Conservation (phyloP, 2,113 vertebrate species). For the Strix aluco region DNA sequence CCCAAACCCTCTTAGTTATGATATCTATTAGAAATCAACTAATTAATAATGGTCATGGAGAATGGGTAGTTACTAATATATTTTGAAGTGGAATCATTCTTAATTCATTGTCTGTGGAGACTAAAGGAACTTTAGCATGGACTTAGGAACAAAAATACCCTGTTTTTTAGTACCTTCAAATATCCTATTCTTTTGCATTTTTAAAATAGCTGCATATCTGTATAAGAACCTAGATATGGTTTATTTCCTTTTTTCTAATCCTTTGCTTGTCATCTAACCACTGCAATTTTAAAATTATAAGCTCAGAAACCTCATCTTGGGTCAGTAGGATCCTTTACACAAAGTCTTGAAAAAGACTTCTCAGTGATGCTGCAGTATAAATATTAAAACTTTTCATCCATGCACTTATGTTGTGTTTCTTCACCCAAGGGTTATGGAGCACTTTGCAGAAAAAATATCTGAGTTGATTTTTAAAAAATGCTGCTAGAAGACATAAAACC, state of each 20-base stretch:
- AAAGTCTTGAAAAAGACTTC: neutral
- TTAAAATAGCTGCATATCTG: neutral
- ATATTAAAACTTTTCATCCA: neutral
- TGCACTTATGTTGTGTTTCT: neutral
- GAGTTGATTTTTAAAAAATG: neutral
- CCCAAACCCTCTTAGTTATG: neutral
- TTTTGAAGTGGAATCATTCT: neutral
- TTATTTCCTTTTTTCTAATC: neutral
- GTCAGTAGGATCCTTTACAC: neutral
- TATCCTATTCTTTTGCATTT: neutral
- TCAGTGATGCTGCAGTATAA: neutral
- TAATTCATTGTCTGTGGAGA: neutral
- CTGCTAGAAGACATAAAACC: neutral
- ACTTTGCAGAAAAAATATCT: neutral
- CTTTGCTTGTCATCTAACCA: neutral
- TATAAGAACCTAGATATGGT: neutral
- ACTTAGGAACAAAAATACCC: neutral
- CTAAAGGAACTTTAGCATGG: neutral
- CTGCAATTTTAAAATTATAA: neutral
- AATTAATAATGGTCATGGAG: neutral
- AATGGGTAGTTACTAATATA: neutral
- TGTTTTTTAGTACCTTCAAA: neutral
- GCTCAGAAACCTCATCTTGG: neutral
- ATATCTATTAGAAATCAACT: neutral
- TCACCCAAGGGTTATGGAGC: neutral